Evolutionary conservation across 2,797 vertebrate species (phyloP), one percentile per base, ranked within the genome.

Genomic region (Macrochelys suwanniensis): DNA sequence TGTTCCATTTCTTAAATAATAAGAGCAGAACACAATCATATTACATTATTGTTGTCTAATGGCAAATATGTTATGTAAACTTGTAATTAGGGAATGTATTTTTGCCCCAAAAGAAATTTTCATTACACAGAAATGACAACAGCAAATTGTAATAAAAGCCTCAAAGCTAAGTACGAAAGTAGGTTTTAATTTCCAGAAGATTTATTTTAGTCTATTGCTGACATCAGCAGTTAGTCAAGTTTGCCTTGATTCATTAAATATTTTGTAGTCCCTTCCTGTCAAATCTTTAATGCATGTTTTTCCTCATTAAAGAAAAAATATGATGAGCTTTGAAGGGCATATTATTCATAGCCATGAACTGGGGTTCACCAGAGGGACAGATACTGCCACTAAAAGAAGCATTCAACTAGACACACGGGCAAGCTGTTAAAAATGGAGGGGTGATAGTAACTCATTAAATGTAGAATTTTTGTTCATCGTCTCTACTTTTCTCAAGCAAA

Each of bases 171-270:
- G 25, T 80, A 78, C 89, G 42, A 89, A 95, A 93, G 15, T 68
- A 89, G 31, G 23, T 15, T 82, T 93, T 88, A 57, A 86, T 94
- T 92, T 95, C 91, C 82, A 80, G 51, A 61, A 61, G 33, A 47
- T 82, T 82, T 89, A 74, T 89, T 95, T 96, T 96, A 86, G 45
- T 80, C 50, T 90, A 21, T 47, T 89, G n/a, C 87, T 97, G 93
- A 86, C 37, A 71, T 61, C 91, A 90, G 11, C 6, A 82, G 93
- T 92, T 88, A 81, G 80, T 89, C 47, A 59, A 81, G 31, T 95
- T 95, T 86, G 23, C 84, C 79, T 85, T 89, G 76, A 94, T 90
- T 95, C 2, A 17, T 94, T 95, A 91, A 81, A 17, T 87, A 71
- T 26, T 89, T 90, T 80, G 25, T 82, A 61, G 84, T 95, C 0